Percentiles rank a stretch among this genome's conserved stretches.
phyloP scores from a whole-genome alignment of 2,888 invertebrate genomes.

The Lydus trimaculatus region DNA sequence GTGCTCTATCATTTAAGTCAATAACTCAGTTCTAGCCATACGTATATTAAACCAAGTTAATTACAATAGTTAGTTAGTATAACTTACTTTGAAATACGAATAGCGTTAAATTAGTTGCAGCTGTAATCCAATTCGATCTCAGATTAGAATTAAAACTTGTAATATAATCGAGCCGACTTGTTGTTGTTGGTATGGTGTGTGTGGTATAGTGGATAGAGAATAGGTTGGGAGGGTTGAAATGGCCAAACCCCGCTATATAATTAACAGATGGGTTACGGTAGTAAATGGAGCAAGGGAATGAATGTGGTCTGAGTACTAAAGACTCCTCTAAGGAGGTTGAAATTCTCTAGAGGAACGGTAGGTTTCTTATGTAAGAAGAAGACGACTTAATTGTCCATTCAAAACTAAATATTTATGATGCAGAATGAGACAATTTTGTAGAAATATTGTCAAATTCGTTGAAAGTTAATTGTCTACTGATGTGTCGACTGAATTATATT shows the following conservation, averaged over 20 bases:
- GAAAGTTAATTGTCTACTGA: constrained; percentile 20
- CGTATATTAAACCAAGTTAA: constrained; percentile 39
- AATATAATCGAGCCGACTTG: constrained; percentile 26
- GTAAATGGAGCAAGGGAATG: constrained; percentile 42
- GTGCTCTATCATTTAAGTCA: background rate
- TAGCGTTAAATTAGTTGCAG: constrained; percentile 46
- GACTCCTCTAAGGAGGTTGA: constrained; percentile 39
- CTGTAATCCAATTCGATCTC: constrained; percentile 42
- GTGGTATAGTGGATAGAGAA: background rate
- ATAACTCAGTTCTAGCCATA: constrained; percentile 6
- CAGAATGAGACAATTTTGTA: constrained; percentile 22
- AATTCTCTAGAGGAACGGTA: constrained; percentile 25
- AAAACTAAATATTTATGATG: constrained; percentile 29
- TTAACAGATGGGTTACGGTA: constrained; percentile 47
- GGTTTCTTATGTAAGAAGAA: constrained; percentile 19
- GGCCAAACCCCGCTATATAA: constrained; percentile 26
- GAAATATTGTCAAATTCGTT: constrained; percentile 27
- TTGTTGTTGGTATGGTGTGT: background rate
- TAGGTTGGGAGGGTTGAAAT: background rate
- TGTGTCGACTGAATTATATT: constrained; percentile 23
- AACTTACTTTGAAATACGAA: constrained; percentile 38
- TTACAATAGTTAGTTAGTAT: constrained; percentile 35
- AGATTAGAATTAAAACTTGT: constrained; percentile 35
- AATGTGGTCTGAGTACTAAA: constrained; percentile 44
- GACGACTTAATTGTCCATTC: constrained; percentile 29